Conservation (phyloP, 2,888 invertebrate species). For the Ornithoptera alexandrae region DNA sequence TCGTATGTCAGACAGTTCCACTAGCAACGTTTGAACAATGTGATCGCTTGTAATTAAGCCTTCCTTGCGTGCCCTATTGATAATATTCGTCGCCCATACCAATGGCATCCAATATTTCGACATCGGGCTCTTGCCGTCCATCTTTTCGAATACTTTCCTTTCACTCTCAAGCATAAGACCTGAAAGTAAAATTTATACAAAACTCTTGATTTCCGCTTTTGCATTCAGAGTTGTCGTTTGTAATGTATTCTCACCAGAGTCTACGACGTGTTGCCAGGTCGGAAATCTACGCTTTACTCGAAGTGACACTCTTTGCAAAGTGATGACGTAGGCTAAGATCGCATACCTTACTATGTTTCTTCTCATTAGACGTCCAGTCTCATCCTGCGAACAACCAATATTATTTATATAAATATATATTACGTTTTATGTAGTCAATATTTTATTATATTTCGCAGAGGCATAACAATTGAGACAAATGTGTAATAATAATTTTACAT, state of each 20-base stretch:
- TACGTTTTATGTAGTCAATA: background rate
- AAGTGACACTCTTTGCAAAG: conserved; percentile 91
- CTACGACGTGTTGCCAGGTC: conserved; percentile 93
- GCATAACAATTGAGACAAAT: background rate
- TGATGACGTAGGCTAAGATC: conserved; percentile 93
- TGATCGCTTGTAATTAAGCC: conserved; percentile 92
- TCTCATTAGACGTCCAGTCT: conserved; percentile 92
- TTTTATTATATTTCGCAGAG: conserved; percentile 1
- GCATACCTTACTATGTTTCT: conserved; percentile 94
- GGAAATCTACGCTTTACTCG: conserved; percentile 94
- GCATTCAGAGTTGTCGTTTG: conserved; percentile 30
- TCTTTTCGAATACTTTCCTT: conserved; percentile 93
- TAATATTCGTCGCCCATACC: conserved; percentile 95
- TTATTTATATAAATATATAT: background rate
- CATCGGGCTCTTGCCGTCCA: conserved; percentile 94
- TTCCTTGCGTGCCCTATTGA: conserved; percentile 92
- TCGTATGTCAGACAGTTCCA: conserved; percentile 93
- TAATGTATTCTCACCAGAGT: conserved; percentile 85
- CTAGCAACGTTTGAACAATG: conserved; percentile 93
- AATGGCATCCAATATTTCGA: conserved; percentile 95
- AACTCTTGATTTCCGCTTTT: background rate
- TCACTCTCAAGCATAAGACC: conserved; percentile 95
- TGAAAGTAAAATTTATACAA: conserved; percentile 49
- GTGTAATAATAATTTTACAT: background rate
- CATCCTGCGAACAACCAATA: conserved; percentile 81